These are phyloP conservation scores for Drosophila anomelani DNA, from an alignment of 2,888 invertebrate genomes.

Conservation along the genomic window DNA sequence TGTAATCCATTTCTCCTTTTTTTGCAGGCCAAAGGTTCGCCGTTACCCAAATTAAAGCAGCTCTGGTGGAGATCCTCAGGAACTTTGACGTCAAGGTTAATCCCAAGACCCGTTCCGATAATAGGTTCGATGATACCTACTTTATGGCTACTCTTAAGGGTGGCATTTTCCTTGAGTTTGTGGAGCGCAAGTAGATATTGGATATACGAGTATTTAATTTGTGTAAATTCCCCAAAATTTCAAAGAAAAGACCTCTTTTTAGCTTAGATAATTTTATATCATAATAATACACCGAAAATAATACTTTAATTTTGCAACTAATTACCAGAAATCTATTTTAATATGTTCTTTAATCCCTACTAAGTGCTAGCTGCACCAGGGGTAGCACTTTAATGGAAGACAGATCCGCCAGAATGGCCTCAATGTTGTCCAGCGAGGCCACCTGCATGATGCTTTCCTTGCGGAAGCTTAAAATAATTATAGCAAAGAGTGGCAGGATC, in stretches of 20 bases:
- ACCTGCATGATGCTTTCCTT: slow-evolving; percentile 93
- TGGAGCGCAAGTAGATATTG: slow-evolving; percentile 22
- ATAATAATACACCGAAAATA: neutral
- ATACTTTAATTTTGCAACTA: slow-evolving; percentile 27
- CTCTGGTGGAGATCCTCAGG: slow-evolving; percentile 74
- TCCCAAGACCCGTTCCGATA: slow-evolving; percentile 76
- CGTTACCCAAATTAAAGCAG: slow-evolving; percentile 61
- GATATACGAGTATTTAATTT: neutral
- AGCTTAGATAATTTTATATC: neutral
- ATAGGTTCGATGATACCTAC: slow-evolving; percentile 70
- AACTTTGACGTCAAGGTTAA: slow-evolving; percentile 79
- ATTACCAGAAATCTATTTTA: neutral
- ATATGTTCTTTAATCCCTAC: slow-evolving; percentile 86
- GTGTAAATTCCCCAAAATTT: neutral
- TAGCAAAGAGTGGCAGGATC: slow-evolving; percentile 93
- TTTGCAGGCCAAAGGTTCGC: slow-evolving; percentile 54
- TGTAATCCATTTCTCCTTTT: fast-evolving
- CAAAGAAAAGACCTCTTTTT: neutral
- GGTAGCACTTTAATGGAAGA: slow-evolving; percentile 95
- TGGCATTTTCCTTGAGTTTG: slow-evolving; percentile 69
- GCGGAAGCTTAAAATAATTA: slow-evolving; percentile 93
- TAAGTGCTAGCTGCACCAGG: slow-evolving; percentile 91
- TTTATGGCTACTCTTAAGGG: slow-evolving; percentile 74
- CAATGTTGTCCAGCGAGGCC: slow-evolving; percentile 91
- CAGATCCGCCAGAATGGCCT: slow-evolving; percentile 94